phyloP scores from a whole-genome alignment of 2,113 vertebrate species.

The Mormyrus lacerda region DNA sequence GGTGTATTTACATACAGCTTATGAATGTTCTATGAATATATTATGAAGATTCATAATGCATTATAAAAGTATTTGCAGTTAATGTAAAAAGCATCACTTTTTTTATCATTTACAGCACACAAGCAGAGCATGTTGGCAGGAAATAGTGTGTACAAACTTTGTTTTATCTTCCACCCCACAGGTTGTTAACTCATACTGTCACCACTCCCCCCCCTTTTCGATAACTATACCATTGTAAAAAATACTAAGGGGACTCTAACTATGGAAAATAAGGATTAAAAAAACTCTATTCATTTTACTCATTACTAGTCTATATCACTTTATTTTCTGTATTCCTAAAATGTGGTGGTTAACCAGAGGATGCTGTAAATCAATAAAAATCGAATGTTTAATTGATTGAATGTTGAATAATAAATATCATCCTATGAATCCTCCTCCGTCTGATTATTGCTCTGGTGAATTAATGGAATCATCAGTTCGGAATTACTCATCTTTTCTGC shows the following conservation, averaged over 20 bases:
- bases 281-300: neutral
- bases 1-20: no score
- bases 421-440: neutral
- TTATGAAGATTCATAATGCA: no score
- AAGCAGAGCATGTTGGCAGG: neutral
- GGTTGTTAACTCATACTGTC: neutral
- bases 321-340: neutral
- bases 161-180: neutral
- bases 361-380: neutral
- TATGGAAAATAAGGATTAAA: neutral
- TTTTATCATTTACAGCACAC: neutral
- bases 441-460: neutral
- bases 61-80: neutral
- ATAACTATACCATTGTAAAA: neutral
- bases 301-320: neutral
- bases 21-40: no score
- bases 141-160: neutral
- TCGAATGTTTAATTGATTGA: neutral
- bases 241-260: neutral
- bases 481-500: neutral
- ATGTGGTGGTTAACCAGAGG: neutral
- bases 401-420: neutral
- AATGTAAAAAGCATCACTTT: neutral
- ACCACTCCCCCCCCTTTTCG: neutral
- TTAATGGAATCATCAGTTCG: neutral